These are phyloP conservation scores for Nasalis larvatus DNA, from an alignment of 2,113 vertebrate genomes.

Conservation along the genomic window DNA sequence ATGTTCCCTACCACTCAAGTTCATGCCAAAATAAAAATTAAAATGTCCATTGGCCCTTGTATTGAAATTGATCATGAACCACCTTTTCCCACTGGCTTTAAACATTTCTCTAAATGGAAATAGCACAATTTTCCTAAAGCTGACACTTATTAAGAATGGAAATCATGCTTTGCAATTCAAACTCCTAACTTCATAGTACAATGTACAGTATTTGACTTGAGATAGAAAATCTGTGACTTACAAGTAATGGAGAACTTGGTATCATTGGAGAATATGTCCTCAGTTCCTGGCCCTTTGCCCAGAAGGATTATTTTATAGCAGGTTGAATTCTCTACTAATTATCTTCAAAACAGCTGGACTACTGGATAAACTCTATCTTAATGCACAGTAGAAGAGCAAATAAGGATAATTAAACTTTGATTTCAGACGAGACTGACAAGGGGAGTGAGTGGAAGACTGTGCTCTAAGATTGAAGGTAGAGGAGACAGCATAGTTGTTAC, in stretches of 20 bases:
- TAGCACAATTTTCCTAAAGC: neutral
- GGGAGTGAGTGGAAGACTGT: conserved; percentile 20
- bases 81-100: neutral
- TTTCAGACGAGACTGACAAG: conserved; percentile 76
- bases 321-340: conserved; percentile 87
- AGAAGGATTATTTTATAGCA: conserved; percentile 87
- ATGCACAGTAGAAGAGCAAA: conserved; percentile 81
- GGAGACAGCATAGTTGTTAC: neutral
- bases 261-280: conserved; percentile 80
- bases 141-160: conserved; percentile 19
- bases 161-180: conserved; percentile 22
- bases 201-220: conserved; percentile 43
- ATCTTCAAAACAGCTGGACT: conserved; percentile 88
- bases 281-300: conserved; percentile 81
- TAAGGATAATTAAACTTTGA: conserved; percentile 82
- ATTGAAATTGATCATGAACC: neutral
- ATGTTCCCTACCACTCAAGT: neutral
- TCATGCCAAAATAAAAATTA: neutral
- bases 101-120: neutral
- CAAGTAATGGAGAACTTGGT: conserved; percentile 82
- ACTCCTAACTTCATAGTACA: conserved; percentile 3
- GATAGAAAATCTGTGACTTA: conserved; percentile 63
- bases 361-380: conserved; percentile 86
- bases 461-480: neutral
- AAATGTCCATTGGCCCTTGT: neutral